Evolutionary conservation across 1,140 invertebrate species (phyloP).

Genomic region (Frieseomelitta varia): DNA sequence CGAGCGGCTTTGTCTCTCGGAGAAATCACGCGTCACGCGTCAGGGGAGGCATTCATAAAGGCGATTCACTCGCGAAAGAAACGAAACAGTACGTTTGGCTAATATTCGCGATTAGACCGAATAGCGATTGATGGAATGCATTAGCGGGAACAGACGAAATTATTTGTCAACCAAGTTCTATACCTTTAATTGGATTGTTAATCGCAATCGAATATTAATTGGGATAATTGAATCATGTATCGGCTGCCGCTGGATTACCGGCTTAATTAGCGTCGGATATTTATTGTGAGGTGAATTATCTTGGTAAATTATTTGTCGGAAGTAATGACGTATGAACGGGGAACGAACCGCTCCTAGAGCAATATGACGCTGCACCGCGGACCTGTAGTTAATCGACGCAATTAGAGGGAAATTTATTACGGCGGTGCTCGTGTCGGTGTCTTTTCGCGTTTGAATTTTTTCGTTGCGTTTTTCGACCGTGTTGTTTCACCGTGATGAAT

Average conservation of each 20-base stretch:
- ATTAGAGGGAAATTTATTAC: conserved; percentile 19
- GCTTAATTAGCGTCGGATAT: conserved; percentile 48
- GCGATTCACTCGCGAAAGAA: background rate
- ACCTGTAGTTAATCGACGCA: conserved; percentile 2
- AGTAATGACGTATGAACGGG: conserved; percentile 45
- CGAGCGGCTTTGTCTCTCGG: too few species aligned
- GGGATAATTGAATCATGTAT: conserved; percentile 49
- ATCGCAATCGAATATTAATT: conserved; percentile 52
- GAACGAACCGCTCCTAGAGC: background rate
- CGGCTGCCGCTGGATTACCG: conserved; percentile 28
- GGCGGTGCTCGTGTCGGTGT: too few species aligned
- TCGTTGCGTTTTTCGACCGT: rapidly evolving
- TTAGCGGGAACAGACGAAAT: conserved; percentile 34
- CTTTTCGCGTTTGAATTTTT: background rate
- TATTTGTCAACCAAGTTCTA: conserved; percentile 15
- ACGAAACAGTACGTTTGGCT: background rate
- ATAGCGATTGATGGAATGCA: background rate
- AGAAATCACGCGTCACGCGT: too few species aligned
- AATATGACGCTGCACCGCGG: conserved; percentile 1
- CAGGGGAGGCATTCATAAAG: too few species aligned
- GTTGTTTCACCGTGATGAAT: background rate
- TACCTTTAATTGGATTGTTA: conserved; percentile 53
- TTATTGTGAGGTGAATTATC: conserved; percentile 47
- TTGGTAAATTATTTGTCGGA: conserved; percentile 48
- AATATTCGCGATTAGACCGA: conserved; percentile 5